phyloP scores from a whole-genome alignment of 2,888 invertebrate species.

The Strigamia maritima region DNA sequence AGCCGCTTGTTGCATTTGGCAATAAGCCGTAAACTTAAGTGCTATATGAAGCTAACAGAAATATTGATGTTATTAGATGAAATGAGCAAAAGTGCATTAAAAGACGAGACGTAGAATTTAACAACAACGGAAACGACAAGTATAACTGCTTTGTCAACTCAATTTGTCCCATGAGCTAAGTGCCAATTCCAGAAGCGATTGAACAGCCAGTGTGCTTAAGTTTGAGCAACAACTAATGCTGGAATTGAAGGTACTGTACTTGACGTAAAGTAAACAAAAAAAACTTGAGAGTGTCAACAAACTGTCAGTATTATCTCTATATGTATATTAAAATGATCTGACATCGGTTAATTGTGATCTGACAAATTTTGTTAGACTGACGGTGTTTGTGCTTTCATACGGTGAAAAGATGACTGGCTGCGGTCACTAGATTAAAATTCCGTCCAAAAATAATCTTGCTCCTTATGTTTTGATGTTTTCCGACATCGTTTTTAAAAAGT shows the following conservation, averaged over 20 bases:
- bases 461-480: background rate
- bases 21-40: background rate
- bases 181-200: slow-evolving; percentile 6
- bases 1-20: background rate
- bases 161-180: slow-evolving; percentile 5
- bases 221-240: background rate
- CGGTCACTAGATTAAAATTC: no score
- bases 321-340: no score
- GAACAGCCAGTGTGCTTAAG: background rate
- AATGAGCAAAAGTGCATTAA: background rate
- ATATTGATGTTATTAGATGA: background rate
- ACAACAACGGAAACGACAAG: background rate
- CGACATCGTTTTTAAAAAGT: background rate
- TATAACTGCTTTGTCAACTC: background rate
- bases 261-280: background rate
- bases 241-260: background rate
- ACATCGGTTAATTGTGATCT: no score
- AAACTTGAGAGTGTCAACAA: background rate
- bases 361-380: no score
- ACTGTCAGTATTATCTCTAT: background rate
- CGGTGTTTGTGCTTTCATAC: no score
- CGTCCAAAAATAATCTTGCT: no score
- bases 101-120: background rate
- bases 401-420: no score
- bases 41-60: background rate